Base-by-base conservation (phyloP, 92 coral and sea anemone species). In the Desmophyllum pertusum region DNA sequence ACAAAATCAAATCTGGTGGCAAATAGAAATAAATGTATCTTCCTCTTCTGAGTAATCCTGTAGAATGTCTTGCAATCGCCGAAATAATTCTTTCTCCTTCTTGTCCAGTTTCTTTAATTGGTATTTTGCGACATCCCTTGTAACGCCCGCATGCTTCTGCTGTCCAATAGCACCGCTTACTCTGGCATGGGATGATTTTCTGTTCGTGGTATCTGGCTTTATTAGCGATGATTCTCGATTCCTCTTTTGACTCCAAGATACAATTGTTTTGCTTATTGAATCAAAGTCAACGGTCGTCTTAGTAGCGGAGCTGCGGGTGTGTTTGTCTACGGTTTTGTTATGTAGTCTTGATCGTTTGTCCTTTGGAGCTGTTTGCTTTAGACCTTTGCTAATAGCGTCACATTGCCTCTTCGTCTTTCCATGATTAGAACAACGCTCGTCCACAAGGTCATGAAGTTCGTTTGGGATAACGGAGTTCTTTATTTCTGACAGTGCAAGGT, bases 401-500 rank as follows among this genome's bases (percentile, higher is more conserved):
- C 35, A 76, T 41, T 52, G 53, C 19, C 9, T 37, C 46, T 15
- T 53, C 1, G 18, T 57, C 6, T 35, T 21, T 39, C 53, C 23
- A 18, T 35, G 6, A 11, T 31, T 31, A 8, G 29, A 36, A 25
- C 4, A 19, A 8, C 46, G 25, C 29, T 76, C 66, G 19, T 76
- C 66, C 9, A 35, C 66, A 19, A 51, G 80, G 10, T 23, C 33
- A 36, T 33, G 21, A 30, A 76, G 80, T 25, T 76, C 42, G 50
- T 19, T 55, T 1, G 6, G 46, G 13, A 11, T 59, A 3, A 76
- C 81, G 5, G 48, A 19, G 13, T 23, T 57, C 37, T 40, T 53
- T 2, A 69, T 51, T 7, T 53, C 25, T 19, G 31, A 21, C 11
- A 76, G 69, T 10, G 95, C 61, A 31, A 81, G 83, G 57, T 92